Conservation (phyloP, 2,113 vertebrate species). For the Egretta garzetta region DNA sequence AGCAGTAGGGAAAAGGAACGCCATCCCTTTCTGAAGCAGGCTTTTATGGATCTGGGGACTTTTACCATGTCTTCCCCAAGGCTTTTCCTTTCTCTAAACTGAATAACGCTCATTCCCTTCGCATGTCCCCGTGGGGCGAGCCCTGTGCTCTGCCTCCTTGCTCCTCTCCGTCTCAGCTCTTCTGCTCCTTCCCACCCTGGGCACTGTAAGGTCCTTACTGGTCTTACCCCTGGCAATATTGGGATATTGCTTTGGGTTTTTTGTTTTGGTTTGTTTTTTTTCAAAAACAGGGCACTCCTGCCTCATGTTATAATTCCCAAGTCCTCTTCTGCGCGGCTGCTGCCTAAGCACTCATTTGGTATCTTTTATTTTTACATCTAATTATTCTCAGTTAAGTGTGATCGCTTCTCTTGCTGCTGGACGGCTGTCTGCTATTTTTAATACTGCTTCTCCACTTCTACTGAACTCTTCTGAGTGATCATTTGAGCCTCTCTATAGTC, state of each 20-base stretch:
- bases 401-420: not conserved
- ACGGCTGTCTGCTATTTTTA: not conserved
- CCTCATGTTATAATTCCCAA: not conserved
- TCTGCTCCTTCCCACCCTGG: not conserved
- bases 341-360: not conserved
- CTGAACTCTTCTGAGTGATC: not conserved
- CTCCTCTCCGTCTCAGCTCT: not conserved
- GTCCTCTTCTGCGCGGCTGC: not conserved
- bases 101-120: not conserved
- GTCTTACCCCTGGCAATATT: not conserved
- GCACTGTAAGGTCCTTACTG: not conserved
- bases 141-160: not conserved
- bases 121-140: fast-evolving
- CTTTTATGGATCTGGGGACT: not conserved
- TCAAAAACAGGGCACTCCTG: not conserved
- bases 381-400: constrained; percentile 11
- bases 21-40: not conserved
- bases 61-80: not conserved
- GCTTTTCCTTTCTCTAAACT: not conserved
- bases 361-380: constrained; percentile 7
- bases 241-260: not conserved
- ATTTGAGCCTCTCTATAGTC: not conserved
- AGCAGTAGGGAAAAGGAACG: not conserved
- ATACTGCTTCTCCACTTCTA: not conserved
- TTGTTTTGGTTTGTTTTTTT: too few relatives aligned